Evolutionary conservation across 2,888 invertebrate species (phyloP), one percentile per base, ranked within the genome.

Genomic region (Conops quadrifasciatus): DNA sequence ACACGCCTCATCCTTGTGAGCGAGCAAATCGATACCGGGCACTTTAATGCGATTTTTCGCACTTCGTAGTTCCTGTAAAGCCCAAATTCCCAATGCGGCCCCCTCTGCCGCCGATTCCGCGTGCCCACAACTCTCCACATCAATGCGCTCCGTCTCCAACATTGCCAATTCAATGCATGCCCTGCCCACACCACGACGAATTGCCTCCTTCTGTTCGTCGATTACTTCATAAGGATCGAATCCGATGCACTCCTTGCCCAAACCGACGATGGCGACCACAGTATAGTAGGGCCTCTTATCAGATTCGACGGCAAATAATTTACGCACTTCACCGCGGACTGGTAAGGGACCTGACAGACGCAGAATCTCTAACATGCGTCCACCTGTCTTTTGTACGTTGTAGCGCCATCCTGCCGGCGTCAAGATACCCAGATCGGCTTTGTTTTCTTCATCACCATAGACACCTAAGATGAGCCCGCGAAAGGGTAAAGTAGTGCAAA

Each of bases 71-170:
- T 83, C 92, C 81, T 91, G 91, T 81, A 92, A 94, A 2, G 88
- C 84, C 90, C 91, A 93, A 11, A 90, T 85, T 0, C 90, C 90
- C 21, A 95, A 87, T 2, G 88, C 87, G 0, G 92, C 90, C 1
- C 94, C 94, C 84, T 94, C 94, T 0, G 94, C 94, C 1, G 94
- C 90, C 2, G 93, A 93, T 82, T 93, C 92, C 0, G 93, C 90
- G 11, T 92, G 93, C 0, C 84, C 85, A 80, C 94, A 93, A 24
- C 91, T 91, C 81, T 95, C 94, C 0, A 94, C 87, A 73, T 89
- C 88, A 45, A 94, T 89, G 30, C 87, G 83, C 62, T 86, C 87
- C 0, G 91, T 88, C 56, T 86, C 83, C 19, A 90, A 82, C 2
- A 84, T 79, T 53, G 89, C 88, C 13, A 92, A 83, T 2, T 89